Base-by-base conservation (phyloP, 2,113 vertebrate genomes). In the Pygoscelis adeliae region DNA sequence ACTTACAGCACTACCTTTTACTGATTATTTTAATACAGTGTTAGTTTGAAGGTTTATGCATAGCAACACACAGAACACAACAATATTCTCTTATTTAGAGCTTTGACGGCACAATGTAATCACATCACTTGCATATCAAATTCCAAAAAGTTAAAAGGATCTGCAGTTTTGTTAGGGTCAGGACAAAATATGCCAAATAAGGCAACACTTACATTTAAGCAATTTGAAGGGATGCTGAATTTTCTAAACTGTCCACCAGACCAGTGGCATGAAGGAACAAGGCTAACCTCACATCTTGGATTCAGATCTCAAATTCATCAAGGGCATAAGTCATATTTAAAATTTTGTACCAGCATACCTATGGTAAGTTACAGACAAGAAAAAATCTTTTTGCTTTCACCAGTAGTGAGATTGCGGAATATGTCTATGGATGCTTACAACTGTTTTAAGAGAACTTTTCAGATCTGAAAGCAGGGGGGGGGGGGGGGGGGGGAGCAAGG, bases 281-380 rank as follows among this genome's bases (percentile, higher is more conserved):
- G 5, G 8, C 13, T 58, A 91, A 46, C 1, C 6, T 72, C 25
- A 32, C 7, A 17, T 34, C 9, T 56, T 87, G 30, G 18, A 87
- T 72, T 83, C 15, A 52, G 17, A 63, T 42, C 49, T 72, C 32
- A 76, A 29, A 42, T 76, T 76, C 21, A 36, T 36, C 10, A 66
- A 67, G 8, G 9, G 5, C 1, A 2, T 25, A 70, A 50, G 4
- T 42, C 4, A 36, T 18, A 34, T 1, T 1, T n/a, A 67, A 63
- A 62, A 55, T 59, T 53, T 29, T 81, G 18, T 44, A 40, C 18
- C 11, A 46, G 3, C 20, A 85, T n/a, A 22, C 3, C 5, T 55
- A 13, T 5, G 1, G 6, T 52, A 49, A 86, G 2, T 23, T 46
- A 80, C 10, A 86, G 10, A 18, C 11, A 62, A 32, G 26, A 49